A percentile compares a stretch with the other conserved stretches of the same genome.
Conservation (phyloP, 2,797 vertebrate species). For the Eulemur coronatus region DNA sequence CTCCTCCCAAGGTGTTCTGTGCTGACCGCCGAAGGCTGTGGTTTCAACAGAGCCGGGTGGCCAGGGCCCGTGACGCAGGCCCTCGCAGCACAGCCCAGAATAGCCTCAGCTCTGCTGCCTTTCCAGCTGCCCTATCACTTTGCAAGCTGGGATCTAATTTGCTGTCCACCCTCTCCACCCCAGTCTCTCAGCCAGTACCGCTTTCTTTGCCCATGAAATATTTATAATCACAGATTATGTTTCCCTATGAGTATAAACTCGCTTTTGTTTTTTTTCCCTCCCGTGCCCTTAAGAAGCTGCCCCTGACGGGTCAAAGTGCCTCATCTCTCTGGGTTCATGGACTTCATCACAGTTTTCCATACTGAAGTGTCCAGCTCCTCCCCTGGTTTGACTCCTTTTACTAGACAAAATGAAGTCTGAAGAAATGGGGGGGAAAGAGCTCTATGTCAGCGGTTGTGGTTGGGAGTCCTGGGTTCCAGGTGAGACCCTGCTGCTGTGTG, state of each 20-base stretch:
- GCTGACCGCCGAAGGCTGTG: conserved; percentile 47
- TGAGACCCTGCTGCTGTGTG: neutral
- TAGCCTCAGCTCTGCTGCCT: conserved; percentile 51
- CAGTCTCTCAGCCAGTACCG: conserved; percentile 37
- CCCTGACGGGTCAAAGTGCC: neutral
- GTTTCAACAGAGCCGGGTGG: conserved; percentile 43
- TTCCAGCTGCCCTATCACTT: conserved; percentile 64
- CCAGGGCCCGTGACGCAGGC: conserved; percentile 59
- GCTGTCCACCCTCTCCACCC: conserved; percentile 34
- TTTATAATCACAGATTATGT: conserved; percentile 78
- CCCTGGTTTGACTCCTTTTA: neutral
- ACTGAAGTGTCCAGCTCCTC: neutral
- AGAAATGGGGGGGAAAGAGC: neutral
- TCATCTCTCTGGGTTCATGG: neutral
- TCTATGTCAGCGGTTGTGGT: neutral
- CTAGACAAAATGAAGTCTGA: no score
- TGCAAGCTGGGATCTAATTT: conserved; percentile 72
- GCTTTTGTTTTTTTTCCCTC: conserved; percentile 64
- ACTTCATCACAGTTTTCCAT: neutral
- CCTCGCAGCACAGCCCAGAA: conserved; percentile 61
- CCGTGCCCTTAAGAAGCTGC: conserved; percentile 21
- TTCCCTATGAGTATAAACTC: conserved; percentile 66
- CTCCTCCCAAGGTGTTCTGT: conserved; percentile 50
- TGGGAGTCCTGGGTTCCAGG: neutral
- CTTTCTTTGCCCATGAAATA: conserved; percentile 78